A percentile compares a stretch with the other conserved stretches of the same genome.
Evolutionary conservation across 2,113 vertebrate genomes (phyloP).

Genomic region (Helogale parvula): DNA sequence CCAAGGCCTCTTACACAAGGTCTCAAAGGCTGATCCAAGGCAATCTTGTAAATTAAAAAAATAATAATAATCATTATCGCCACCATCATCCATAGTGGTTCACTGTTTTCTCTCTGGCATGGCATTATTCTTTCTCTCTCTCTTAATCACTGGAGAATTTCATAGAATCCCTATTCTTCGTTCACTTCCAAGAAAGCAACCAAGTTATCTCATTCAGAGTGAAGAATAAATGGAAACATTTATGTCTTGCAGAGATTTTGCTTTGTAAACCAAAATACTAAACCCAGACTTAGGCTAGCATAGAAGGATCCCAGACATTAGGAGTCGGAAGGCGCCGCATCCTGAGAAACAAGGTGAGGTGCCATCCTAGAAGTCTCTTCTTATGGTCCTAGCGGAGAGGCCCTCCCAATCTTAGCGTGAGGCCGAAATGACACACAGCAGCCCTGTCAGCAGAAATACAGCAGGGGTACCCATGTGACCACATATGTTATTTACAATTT

Average conservation of each 20-base stretch:
- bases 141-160: background rate
- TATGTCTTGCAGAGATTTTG: background rate
- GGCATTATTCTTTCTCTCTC: background rate
- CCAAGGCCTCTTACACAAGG: rapidly evolving
- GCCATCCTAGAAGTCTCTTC: background rate
- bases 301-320: background rate
- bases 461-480: background rate
- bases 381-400: rapidly evolving
- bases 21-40: background rate
- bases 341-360: background rate
- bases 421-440: too few species aligned
- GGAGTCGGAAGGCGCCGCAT: too few species aligned
- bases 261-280: background rate
- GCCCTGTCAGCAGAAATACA: background rate
- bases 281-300: background rate
- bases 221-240: background rate
- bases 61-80: too few species aligned
- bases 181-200: background rate
- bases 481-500: background rate
- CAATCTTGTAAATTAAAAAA: background rate
- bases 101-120: background rate
- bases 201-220: background rate
- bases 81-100: background rate
- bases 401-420: background rate
- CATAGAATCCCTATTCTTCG: background rate